Conservation (phyloP, 2,113 vertebrate genomes). For the Epinephelus fuscoguttatus region DNA sequence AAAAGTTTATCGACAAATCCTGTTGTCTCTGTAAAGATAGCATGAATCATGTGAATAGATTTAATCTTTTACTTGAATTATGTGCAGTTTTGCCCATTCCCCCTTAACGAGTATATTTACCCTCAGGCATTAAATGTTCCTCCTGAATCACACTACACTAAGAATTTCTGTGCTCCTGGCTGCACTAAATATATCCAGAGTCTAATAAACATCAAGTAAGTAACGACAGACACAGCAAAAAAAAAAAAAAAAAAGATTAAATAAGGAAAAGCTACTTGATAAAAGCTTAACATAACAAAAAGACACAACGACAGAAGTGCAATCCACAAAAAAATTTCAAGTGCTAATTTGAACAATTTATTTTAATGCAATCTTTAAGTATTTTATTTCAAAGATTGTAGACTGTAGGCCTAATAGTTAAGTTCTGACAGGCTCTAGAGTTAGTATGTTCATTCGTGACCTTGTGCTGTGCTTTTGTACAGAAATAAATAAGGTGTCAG, state of each 20-base stretch:
- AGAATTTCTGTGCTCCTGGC: background rate
- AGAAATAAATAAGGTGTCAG: background rate
- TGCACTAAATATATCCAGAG: background rate
- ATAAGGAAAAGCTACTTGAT: background rate
- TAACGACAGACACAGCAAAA: background rate
- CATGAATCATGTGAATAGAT: background rate
- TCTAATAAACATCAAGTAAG: slow-evolving; percentile 4
- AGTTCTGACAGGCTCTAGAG: background rate
- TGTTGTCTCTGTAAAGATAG: slow-evolving; percentile 90
- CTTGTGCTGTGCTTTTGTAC: background rate
- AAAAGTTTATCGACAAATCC: slow-evolving; percentile 99
- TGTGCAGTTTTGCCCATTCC: background rate
- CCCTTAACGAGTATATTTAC: background rate
- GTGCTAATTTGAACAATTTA: background rate
- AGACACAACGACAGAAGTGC: background rate
- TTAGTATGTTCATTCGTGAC: background rate
- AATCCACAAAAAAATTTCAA: background rate
- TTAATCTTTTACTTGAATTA: background rate
- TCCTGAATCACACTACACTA: background rate
- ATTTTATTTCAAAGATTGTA: background rate
- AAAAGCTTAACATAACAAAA: background rate
- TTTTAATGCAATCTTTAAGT: background rate
- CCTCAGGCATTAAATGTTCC: background rate
- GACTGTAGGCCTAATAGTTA: background rate
- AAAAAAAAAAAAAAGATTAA: background rate